Evolutionary conservation across 2,888 invertebrate species (phyloP), one percentile per base, ranked within the genome.

Genomic region (Altica lythri): DNA sequence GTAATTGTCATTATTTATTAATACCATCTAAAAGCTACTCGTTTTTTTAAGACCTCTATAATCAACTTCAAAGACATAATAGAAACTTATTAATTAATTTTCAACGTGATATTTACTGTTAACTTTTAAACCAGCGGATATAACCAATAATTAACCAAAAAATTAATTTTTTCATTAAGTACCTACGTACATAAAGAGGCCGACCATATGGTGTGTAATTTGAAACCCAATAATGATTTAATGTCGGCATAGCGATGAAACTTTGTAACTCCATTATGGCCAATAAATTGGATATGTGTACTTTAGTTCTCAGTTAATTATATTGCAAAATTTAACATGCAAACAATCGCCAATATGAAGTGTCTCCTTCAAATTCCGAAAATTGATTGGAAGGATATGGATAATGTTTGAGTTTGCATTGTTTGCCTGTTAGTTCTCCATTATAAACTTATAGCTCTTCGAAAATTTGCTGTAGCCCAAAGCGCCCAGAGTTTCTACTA

Each of bases 231-330:
- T 56, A 44, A 48, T 43, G 55, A 52, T 48, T 52, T 56, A 48
- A 56, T 47, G 48, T 29, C 16, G 16, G 16, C 32, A 27, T 46
- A 42, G 14, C 30, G 47, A 48, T 48, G 52, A 48, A 56, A 56
- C 52, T 56, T 48, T 38, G 27, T 44, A 51, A 56, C 47, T 56
- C 37, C 48, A 56, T 56, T 52, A 52, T 22, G 48, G 47, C n/a
- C 48, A 48, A 56, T 56, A 52, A 52, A 56, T 56, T 56, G 52
- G 52, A 56, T 56, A 5, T 48, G 51, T 43, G 42, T 55, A 46
- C 35, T 51, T 34, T 46, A 29, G 16, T 34, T 43, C 22, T 30
- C 18, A 42, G 52, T 52, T 49, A 48, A 56, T 56, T 52, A 52
- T 47, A 30, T 54, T 27, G 49, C 32, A 25, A 45, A 54, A 54